Evolutionary conservation across 2,797 vertebrate genomes (phyloP).

Genomic region (Chelon labrosus): DNA sequence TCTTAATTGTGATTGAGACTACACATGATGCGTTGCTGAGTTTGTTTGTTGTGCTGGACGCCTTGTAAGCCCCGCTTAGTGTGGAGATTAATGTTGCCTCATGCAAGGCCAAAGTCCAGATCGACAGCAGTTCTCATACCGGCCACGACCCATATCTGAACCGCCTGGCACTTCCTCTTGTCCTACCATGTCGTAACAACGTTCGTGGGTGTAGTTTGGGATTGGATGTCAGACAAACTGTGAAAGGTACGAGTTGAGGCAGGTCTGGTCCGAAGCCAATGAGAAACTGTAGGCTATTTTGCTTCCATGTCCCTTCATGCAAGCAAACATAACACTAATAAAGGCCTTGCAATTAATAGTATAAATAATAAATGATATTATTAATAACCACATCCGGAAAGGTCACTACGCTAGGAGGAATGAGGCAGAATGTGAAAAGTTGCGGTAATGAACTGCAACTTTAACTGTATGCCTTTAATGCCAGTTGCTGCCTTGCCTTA

Average conservation of each 20-base stretch:
- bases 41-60: constrained; percentile 17
- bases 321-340: constrained; percentile 6
- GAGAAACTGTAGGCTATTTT: neutral
- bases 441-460: too few species aligned
- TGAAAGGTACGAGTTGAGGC: constrained; percentile 12
- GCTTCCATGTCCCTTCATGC: neutral
- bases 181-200: constrained; percentile 29
- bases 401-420: too few species aligned
- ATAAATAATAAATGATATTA: neutral
- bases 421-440: too few species aligned
- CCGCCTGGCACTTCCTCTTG: constrained; percentile 33
- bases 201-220: constrained; percentile 25
- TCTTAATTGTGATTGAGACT: neutral
- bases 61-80: neutral
- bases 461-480: too few species aligned
- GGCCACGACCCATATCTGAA: constrained; percentile 38
- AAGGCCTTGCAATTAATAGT: neutral
- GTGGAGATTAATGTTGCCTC: constrained; percentile 29
- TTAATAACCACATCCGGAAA: constrained; percentile 7
- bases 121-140: constrained; percentile 8
- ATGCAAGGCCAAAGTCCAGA: constrained; percentile 58
- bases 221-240: constrained; percentile 42
- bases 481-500: too few species aligned
- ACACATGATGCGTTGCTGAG: neutral
- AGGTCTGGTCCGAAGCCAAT: constrained; percentile 8